Conservation (phyloP, 2,888 invertebrate genomes). For the Acanthacorydalis orientalis region DNA sequence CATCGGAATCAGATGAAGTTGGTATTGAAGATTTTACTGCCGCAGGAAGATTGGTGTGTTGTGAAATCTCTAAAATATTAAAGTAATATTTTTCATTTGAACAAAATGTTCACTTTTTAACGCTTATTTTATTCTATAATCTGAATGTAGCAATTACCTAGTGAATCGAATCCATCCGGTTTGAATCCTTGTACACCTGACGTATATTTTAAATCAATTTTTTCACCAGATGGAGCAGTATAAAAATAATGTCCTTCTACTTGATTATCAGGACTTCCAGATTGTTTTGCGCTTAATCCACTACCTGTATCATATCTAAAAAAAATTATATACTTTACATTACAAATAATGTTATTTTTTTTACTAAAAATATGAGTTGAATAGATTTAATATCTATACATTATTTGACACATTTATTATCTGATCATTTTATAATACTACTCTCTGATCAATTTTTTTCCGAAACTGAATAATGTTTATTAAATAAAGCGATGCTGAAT, state of each 20-base stretch:
- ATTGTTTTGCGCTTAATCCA: conserved; percentile 15
- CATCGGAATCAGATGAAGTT: not conserved
- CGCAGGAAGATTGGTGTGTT: not conserved
- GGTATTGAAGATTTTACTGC: not conserved
- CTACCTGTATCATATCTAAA: conserved; percentile 13
- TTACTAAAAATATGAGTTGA: too few species aligned
- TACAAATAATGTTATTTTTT: too few species aligned
- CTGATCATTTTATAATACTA: too few species aligned
- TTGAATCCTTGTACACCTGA: conserved; percentile 20
- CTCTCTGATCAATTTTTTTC: too few species aligned
- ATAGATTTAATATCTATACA: too few species aligned
- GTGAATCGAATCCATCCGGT: conserved; percentile 13
- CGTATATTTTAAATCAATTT: conserved; percentile 18
- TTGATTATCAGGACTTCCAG: conserved; percentile 18
- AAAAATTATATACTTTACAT: too few species aligned
- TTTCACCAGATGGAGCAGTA: conserved; percentile 14
- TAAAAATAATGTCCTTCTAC: conserved; percentile 20
- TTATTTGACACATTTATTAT: too few species aligned
- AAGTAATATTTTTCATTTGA: not conserved
- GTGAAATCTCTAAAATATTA: not conserved
- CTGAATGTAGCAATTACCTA: too few species aligned
- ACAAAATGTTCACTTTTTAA: not conserved
- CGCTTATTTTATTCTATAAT: too few species aligned
- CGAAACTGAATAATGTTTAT: too few species aligned
- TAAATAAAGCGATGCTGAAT: too few species aligned